A percentile compares a stretch with the other conserved stretches of the same genome.
phyloP scores from a whole-genome alignment of 2,888 invertebrate genomes.

The Drosophila ochracea region DNA sequence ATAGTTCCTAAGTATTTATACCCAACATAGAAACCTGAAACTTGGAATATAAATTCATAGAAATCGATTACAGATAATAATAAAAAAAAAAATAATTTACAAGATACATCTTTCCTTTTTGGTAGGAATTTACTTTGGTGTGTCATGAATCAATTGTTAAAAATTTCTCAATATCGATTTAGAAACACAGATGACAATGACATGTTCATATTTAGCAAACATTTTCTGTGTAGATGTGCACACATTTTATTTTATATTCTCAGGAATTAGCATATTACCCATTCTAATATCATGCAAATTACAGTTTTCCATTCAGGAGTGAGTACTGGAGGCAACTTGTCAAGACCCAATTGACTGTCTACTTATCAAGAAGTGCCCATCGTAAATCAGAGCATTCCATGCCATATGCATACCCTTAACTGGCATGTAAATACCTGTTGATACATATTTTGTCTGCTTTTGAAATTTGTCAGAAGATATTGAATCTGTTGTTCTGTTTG shows the following conservation, averaged over 20 bases:
- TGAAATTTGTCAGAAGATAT: constrained; percentile 8
- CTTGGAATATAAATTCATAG: not conserved
- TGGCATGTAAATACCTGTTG: constrained; percentile 27
- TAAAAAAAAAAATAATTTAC: not conserved
- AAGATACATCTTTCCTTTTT: not conserved
- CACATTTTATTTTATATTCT: not conserved
- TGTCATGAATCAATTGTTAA: not conserved
- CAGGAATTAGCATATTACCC: not conserved
- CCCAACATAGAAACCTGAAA: not conserved
- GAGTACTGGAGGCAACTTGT: constrained; percentile 16
- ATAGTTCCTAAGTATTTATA: not conserved
- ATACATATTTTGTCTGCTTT: constrained; percentile 5
- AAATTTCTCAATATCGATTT: not conserved
- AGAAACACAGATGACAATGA: not conserved
- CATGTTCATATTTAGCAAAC: not conserved
- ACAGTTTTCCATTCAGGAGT: not conserved
- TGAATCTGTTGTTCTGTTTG: constrained; percentile 48
- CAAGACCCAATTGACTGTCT: constrained; percentile 10
- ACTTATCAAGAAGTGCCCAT: constrained; percentile 4
- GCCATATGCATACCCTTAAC: not conserved
- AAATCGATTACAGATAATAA: not conserved
- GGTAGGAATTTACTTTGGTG: fast-evolving
- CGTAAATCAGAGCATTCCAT: not conserved
- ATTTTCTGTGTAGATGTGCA: not conserved
- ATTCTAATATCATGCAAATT: not conserved